Evolutionary conservation across 2,113 vertebrate species (phyloP).

Genomic region (Zosterops borbonicus): DNA sequence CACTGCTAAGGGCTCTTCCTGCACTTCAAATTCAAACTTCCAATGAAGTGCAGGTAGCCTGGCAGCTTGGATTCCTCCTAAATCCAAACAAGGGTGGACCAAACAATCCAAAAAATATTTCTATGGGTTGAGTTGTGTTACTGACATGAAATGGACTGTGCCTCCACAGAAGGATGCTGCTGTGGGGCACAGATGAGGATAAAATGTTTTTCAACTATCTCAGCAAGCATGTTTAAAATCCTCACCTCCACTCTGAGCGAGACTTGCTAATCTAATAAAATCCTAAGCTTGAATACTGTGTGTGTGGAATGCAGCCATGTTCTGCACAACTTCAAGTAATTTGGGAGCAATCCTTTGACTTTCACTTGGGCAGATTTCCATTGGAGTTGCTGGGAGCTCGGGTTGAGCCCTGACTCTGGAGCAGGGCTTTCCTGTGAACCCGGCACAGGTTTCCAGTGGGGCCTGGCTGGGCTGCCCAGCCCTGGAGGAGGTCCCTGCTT

Average conservation of each 20-base stretch:
- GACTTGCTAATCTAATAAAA: neutral
- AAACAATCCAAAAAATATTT: neutral
- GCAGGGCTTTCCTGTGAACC: neutral
- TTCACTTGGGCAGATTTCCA: neutral
- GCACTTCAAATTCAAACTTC: neutral
- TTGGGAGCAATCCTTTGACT: neutral
- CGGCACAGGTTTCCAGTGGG: neutral
- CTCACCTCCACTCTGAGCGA: neutral
- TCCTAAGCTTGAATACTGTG: neutral
- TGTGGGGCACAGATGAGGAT: neutral
- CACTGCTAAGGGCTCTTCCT: neutral
- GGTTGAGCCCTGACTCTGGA: neutral
- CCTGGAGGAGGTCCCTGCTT: rapidly evolving
- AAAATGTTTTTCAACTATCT: neutral
- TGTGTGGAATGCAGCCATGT: neutral
- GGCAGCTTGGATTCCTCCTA: neutral
- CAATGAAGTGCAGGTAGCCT: neutral
- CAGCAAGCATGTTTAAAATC: neutral
- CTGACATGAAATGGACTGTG: neutral
- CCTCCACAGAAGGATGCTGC: neutral
- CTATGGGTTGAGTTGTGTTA: neutral
- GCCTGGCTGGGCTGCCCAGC: neutral
- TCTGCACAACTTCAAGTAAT: neutral
- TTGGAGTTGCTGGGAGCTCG: neutral
- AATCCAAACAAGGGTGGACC: neutral